Evolutionary conservation across 2,113 vertebrate genomes (phyloP).

Genomic region (Tiliqua scincoides): DNA sequence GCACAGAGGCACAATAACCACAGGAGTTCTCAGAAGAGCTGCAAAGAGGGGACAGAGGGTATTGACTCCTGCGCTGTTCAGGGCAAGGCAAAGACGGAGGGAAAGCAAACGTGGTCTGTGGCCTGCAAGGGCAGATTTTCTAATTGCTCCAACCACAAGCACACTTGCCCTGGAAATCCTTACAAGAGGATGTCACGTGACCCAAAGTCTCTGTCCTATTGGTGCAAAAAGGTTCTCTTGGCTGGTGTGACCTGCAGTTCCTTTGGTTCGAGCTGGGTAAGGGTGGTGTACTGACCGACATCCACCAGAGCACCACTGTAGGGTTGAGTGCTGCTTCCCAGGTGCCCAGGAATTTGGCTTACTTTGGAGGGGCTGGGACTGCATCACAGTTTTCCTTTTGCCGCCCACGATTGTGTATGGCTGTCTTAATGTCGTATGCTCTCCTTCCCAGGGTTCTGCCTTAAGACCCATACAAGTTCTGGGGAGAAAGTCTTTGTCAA

Average conservation of each 20-base stretch:
- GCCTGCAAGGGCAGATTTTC: no score
- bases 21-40: neutral
- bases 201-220: neutral
- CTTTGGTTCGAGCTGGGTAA: neutral
- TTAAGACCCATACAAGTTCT: slow-evolving; percentile 80
- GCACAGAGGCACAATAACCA: neutral
- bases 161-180: neutral
- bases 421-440: neutral
- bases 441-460: slow-evolving; percentile 80
- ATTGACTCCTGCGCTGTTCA: neutral
- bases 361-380: no score
- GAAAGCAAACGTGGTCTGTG: neutral
- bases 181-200: neutral
- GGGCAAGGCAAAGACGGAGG: slow-evolving; percentile 15
- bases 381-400: neutral
- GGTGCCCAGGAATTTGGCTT: neutral
- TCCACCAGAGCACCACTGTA: neutral
- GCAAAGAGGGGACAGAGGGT: neutral
- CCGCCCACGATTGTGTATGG: no score
- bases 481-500: slow-evolving; percentile 88
- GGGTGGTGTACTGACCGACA: neutral
- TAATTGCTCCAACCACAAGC: neutral
- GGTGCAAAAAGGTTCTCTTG: neutral
- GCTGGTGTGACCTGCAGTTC: neutral
- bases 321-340: neutral